Base-by-base conservation (phyloP, 2,113 vertebrate species). In the Lophochroa leadbeateri region DNA sequence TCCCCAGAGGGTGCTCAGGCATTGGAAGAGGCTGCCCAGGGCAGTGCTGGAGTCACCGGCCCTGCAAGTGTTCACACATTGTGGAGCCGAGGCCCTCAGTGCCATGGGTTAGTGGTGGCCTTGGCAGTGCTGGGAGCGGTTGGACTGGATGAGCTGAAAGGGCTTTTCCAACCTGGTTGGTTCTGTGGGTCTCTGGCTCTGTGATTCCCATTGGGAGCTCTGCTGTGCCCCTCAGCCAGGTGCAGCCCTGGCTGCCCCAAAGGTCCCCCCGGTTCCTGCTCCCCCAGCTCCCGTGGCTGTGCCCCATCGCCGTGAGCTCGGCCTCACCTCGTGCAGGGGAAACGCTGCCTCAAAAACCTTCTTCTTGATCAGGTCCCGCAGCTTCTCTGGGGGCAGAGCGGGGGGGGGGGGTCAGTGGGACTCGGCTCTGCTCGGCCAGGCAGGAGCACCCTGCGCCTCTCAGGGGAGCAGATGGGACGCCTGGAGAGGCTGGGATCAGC, bases 271-370 rank as follows among this genome's bases (percentile, higher is more conserved):
- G 5, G 24, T 63, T n/a, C 55, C 39, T 31, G 39, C 39, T 39
- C 39, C 39, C 39, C 39, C 39, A 11, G 39, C 39, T 39, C 39
- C 39, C 39, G 10, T 39, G 39, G 39, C 39, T 39, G 39, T 39
- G 47, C 24, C 35, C 20, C 44, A 53, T 58, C 33, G 1, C 55
- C 8, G 1, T 28, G 20, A 11, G 43, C 77, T 67, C 5, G 0
- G 53, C 28, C 97, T 98, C 95, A 99, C 99, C 98, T 99, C 95
- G 46, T 99, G 99, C 76, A 99, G 98, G 46, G 99, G 98, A 89
- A 99, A 99, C 6, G 75, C 94, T 9, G 98, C 72, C 97, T 99
- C 98, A 82, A 99, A 99, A 61, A 99, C 98, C 35, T 97, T 94
- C 27, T 98, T 90, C 63, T 74, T 90, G 44, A 98, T 39, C 90